A percentile compares a stretch with the other conserved stretches of the same genome.
phyloP scores from a whole-genome alignment of 2,113 vertebrate species.

The Caretta caretta region DNA sequence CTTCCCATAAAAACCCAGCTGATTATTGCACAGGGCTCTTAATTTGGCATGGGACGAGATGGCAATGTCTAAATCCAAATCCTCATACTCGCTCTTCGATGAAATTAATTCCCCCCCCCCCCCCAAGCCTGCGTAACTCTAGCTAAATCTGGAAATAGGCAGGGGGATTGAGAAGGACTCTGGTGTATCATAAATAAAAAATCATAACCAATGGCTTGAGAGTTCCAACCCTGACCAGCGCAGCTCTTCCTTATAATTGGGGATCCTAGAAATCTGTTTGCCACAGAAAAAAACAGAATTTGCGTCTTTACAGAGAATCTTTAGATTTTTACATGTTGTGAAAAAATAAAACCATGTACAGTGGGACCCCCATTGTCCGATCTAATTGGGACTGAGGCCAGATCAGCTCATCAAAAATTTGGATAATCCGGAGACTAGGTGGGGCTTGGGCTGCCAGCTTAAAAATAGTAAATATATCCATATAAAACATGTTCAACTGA shows the following conservation, averaged over 20 bases:
- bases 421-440: too few species aligned
- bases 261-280: too few species aligned
- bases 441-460: too few species aligned
- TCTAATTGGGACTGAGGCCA: too few species aligned
- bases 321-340: background rate
- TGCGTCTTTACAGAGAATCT: background rate
- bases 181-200: background rate
- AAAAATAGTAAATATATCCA: too few species aligned
- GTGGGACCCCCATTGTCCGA: too few species aligned
- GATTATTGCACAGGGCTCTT: fast-evolving
- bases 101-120: background rate
- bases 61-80: fast-evolving
- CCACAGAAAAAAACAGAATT: too few species aligned
- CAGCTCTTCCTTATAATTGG: background rate
- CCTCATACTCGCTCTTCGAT: fast-evolving
- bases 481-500: too few species aligned
- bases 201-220: background rate
- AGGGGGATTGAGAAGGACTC: background rate
- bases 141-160: fast-evolving
- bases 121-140: background rate
- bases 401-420: too few species aligned
- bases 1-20: background rate
- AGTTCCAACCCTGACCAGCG: fast-evolving
- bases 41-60: fast-evolving
- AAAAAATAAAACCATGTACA: too few species aligned